phyloP scores from a whole-genome alignment of 2,888 invertebrate species.

The Auanema sp. region DNA sequence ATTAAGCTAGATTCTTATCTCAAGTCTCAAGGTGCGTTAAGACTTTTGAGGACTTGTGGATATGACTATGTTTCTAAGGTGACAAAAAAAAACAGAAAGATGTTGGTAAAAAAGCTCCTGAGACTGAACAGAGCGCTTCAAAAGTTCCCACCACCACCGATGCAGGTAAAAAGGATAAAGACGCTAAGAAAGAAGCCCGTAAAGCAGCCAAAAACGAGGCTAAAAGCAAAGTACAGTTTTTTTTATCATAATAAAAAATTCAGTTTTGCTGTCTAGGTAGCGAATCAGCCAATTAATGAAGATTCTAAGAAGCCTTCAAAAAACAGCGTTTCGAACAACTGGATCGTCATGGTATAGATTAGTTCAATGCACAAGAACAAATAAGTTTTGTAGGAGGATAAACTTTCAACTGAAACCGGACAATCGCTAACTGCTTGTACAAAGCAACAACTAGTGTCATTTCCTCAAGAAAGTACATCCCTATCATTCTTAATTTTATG shows the following conservation, averaged over 20 bases:
- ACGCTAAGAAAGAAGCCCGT: conserved; percentile 22
- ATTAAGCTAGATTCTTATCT: too few relatives aligned
- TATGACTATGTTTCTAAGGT: too few relatives aligned
- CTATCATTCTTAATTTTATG: background rate
- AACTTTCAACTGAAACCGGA: conserved; percentile 33
- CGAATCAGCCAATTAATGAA: background rate
- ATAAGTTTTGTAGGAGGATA: conserved; percentile 25
- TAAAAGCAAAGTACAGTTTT: conserved; percentile 27
- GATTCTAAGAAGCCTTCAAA: too few relatives aligned
- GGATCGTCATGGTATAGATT: conserved; percentile 9
- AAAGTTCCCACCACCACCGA: background rate
- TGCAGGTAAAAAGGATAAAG: conserved; percentile 17
- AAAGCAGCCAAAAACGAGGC: conserved; percentile 42
- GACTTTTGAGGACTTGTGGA: too few relatives aligned
- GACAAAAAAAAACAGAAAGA: too few relatives aligned
- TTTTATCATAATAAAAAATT: background rate
- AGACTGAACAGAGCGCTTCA: background rate
- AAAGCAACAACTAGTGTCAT: conserved; percentile 19
- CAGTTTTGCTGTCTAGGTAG: background rate
- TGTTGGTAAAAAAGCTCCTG: too few relatives aligned
- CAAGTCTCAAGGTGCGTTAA: too few relatives aligned
- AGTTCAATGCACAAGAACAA: background rate
- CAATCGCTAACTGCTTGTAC: conserved; percentile 38
- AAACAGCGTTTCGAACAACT: background rate
- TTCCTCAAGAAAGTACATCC: conserved; percentile 20